Evolutionary conservation across 2,113 vertebrate species (phyloP), one percentile per base, ranked within the genome.

Genomic region (Amphilophus citrinellus): DNA sequence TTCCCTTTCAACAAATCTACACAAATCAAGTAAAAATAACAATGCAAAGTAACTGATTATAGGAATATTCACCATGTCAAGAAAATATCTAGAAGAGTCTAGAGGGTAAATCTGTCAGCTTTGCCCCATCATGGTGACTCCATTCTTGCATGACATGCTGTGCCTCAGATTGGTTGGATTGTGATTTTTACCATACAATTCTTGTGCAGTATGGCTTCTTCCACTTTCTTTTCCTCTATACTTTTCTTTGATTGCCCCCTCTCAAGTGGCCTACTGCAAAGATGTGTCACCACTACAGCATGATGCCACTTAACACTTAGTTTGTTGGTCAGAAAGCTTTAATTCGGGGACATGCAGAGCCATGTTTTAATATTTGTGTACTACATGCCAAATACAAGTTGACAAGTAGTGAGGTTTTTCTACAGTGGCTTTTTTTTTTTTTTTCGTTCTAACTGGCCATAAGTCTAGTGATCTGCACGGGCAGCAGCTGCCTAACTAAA

Each of bases 331-430:
- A 50, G 42, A 73, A 73, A 73, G 68, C 68, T 73, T 73, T 73
- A 56, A 32, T 73, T 53, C 37, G 10, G 50, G 66, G 42, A 7
- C 9, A 24, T 68, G 63, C 3, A 22, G 1, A 53, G 50, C 13
- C 77, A 50, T 79, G 39, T 53, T 79, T 73, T 13, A 39, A 57
- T 76, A 14, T 58, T 11, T 56, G 56, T 37, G 50, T 47, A 3
- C 22, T 44, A 80, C 22, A 17, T 35, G 60, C 39, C 20, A 35
- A 83, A 73, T n/a, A 73, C 3, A 53, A 30, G 24, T 47, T 53
- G 44, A 71, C 60, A 86, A 73, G 35, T 82, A 15, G 77, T 44
- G 35, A 11, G 7, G 56, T 68, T 71, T 62, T 63, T 73, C 44
- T 42, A 30, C n/a, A 73, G 76, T 56, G 27, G 76, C 20, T 30